Evolutionary conservation across 2,113 vertebrate genomes (phyloP).

Genomic region (Philantomba maxwellii): DNA sequence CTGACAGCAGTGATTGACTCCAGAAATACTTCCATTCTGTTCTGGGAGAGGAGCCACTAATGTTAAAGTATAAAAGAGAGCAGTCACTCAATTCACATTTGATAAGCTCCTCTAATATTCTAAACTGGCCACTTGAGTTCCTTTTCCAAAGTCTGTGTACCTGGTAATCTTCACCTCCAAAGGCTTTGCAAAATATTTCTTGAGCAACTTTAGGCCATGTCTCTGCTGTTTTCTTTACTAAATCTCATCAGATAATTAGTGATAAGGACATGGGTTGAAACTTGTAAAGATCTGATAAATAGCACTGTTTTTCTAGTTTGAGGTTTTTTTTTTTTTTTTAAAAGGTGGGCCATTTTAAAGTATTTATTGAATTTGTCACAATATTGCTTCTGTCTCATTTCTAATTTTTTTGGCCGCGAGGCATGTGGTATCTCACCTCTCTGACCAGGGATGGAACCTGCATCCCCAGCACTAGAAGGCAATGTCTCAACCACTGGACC

Average conservation of each 20-base stretch:
- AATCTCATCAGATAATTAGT: not conserved
- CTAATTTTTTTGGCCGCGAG: not conserved
- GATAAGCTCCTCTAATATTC: not conserved
- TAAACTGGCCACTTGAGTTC: not conserved
- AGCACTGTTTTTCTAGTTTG: not conserved
- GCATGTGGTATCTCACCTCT: not conserved
- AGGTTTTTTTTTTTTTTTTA: not conserved
- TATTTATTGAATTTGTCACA: not conserved
- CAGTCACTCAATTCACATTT: not conserved
- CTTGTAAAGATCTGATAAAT: not conserved
- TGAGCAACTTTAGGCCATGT: not conserved
- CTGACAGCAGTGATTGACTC: conserved; percentile 21
- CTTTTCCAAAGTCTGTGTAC: not conserved
- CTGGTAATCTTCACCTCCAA: not conserved
- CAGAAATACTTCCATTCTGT: not conserved
- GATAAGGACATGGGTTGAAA: not conserved
- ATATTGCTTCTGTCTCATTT: not conserved
- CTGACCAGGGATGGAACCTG: not conserved
- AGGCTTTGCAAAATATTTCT: not conserved
- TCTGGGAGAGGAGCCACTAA: conserved; percentile 1
- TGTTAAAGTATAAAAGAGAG: conserved; percentile 31
- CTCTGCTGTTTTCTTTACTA: not conserved
- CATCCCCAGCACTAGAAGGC: not conserved
- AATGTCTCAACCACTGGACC: not conserved
- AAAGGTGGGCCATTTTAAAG: not conserved